Conservation (phyloP, 2,888 invertebrate genomes). For the Polymixis lichenea region DNA sequence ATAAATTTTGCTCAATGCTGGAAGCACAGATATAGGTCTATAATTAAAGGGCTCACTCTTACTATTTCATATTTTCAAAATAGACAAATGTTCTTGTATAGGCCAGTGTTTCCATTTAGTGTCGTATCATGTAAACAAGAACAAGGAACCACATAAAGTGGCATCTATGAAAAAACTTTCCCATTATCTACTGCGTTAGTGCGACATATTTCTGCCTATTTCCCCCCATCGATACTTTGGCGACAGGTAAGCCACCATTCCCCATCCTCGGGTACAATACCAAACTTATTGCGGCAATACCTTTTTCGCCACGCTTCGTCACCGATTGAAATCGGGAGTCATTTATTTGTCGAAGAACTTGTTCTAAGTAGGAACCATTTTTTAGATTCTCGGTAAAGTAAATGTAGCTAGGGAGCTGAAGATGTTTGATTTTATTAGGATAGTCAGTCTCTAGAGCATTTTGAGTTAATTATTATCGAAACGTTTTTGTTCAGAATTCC, state of each 20-base stretch:
- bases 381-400: conserved; percentile 1
- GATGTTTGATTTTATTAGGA: background rate
- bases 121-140: background rate
- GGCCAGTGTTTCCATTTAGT: no score
- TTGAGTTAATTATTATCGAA: background rate
- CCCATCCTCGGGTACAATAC: conserved; percentile 31
- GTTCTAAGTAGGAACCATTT: conserved; percentile 15
- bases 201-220: conserved; percentile 8
- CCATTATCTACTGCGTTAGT: background rate
- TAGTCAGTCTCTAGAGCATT: background rate
- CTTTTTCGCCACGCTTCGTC: conserved; percentile 20
- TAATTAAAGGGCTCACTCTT: no score
- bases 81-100: no score
- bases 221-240: conserved; percentile 21
- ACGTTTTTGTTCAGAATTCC: background rate
- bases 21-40: no score
- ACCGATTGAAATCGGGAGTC: conserved; percentile 34
- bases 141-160: background rate
- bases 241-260: conserved; percentile 39
- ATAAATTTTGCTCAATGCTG: no score
- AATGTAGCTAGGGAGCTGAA: conserved; percentile 11
- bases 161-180: background rate
- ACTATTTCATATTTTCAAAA: no score
- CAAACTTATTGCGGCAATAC: conserved; percentile 48
- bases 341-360: conserved; percentile 46